Conservation (phyloP, 2,888 invertebrate genomes). For the Falcaria lacertinaria region DNA sequence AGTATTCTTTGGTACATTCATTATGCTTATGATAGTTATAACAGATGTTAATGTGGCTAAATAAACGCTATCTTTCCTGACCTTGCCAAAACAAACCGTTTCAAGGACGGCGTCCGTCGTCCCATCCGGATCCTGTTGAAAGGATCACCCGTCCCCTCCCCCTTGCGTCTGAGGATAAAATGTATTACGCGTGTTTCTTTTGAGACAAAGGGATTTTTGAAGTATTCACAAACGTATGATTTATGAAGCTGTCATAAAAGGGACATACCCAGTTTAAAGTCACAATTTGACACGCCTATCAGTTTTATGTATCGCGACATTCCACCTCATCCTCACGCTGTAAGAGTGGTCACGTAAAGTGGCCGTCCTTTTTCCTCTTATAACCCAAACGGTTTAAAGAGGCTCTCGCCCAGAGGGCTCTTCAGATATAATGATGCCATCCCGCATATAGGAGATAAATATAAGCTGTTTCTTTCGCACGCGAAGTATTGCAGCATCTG, state of each 20-base stretch:
- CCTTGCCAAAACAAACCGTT: conserved; percentile 47
- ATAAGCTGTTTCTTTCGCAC: conserved; percentile 32
- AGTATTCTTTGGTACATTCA: conserved; percentile 6
- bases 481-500: conserved; percentile 14
- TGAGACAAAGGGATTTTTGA: conserved; percentile 34
- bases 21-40: neutral
- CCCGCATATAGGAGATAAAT: conserved; percentile 26
- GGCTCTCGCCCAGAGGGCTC: conserved; percentile 23
- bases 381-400: conserved; percentile 20
- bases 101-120: conserved; percentile 51
- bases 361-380: conserved; percentile 38
- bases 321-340: conserved; percentile 45
- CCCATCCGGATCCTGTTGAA: conserved; percentile 42
- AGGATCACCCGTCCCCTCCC: conserved; percentile 25
- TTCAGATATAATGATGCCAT: conserved; percentile 25
- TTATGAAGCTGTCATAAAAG: conserved; percentile 31
- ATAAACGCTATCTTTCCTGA: conserved; percentile 19
- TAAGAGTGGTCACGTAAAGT: conserved; percentile 50
- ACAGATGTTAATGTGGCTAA: conserved; percentile 1
- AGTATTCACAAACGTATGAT: conserved; percentile 36
- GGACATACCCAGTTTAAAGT: conserved; percentile 5
- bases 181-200: conserved; percentile 22
- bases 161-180: conserved; percentile 12
- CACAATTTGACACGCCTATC: conserved; percentile 26
- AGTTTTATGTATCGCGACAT: conserved; percentile 33